A percentile compares a stretch with the other conserved stretches of the same genome.
These are phyloP conservation scores for Apis florea DNA, from an alignment of 1,140 invertebrate species.

Conservation along the genomic window DNA sequence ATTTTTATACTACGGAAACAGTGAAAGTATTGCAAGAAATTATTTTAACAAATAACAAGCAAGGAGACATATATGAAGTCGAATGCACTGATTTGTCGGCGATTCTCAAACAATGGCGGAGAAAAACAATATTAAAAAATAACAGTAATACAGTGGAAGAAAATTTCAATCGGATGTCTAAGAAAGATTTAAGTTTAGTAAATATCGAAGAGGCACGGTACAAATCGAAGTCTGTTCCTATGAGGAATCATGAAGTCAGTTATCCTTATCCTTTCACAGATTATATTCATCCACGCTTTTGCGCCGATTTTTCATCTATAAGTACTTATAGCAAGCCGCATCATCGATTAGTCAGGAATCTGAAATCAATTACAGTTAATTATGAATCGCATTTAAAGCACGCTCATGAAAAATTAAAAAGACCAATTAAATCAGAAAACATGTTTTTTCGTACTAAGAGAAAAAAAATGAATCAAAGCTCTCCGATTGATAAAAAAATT, in stretches of 20 bases:
- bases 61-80: background rate
- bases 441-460: background rate
- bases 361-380: constrained; percentile 27
- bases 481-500: background rate
- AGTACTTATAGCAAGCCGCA: background rate
- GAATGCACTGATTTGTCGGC: constrained; percentile 17
- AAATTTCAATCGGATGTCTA: background rate
- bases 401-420: constrained; percentile 5
- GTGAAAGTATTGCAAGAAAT: background rate
- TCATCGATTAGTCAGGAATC: constrained; percentile 19
- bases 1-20: constrained; percentile 45
- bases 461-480: background rate
- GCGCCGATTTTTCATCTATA: constrained; percentile 12
- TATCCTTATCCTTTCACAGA: constrained; percentile 47
- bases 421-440: background rate
- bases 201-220: constrained; percentile 7
- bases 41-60: background rate
- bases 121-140: background rate
- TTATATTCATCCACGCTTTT: constrained; percentile 21
- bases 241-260: constrained; percentile 31
- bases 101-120: constrained; percentile 20
- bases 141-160: background rate
- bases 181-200: background rate
- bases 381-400: constrained; percentile 16
- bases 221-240: constrained; percentile 11